Percentiles rank a stretch among this genome's conserved stretches.
Conservation (phyloP, 2,797 vertebrate species). For the Sardinella longiceps region DNA sequence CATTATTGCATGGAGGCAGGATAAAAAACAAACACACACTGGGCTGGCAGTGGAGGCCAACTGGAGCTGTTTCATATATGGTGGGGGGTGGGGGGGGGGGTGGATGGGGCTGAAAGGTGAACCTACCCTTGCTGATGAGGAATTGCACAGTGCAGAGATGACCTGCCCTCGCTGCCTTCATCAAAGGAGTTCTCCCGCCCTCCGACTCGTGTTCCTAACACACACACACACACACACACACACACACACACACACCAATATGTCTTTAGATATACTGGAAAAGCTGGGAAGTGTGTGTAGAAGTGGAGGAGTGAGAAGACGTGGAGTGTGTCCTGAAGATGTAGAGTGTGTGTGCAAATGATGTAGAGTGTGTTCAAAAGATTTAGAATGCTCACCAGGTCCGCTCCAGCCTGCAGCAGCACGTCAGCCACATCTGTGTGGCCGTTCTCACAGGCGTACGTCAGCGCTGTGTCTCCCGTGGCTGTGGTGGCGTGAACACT, state of each 20-base stretch:
- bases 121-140: conserved; percentile 96
- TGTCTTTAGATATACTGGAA: not conserved
- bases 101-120: not conserved
- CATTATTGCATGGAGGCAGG: not conserved
- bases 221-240: not conserved
- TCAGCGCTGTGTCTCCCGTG: conserved; percentile 95
- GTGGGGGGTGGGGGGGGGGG: too few species aligned
- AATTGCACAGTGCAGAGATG: conserved; percentile 99
- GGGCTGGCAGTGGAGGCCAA: not conserved
- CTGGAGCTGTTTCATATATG: too few species aligned
- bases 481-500: conserved; percentile 97
- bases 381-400: conserved; percentile 86
- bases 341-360: not conserved
- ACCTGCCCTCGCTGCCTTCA: conserved; percentile 98
- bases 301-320: too few species aligned
- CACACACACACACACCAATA: not conserved
- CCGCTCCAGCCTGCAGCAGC: conserved; percentile 94
- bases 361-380: too few species aligned
- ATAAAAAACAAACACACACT: not conserved
- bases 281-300: too few species aligned
- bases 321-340: too few species aligned
- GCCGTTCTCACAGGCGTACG: conserved; percentile 98
- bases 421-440: conserved; percentile 98
- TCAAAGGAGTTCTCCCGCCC: conserved; percentile 96
- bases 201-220: conserved; percentile 96